Conservation (phyloP, 2,113 vertebrate species). For the Otocyon megalotis region DNA sequence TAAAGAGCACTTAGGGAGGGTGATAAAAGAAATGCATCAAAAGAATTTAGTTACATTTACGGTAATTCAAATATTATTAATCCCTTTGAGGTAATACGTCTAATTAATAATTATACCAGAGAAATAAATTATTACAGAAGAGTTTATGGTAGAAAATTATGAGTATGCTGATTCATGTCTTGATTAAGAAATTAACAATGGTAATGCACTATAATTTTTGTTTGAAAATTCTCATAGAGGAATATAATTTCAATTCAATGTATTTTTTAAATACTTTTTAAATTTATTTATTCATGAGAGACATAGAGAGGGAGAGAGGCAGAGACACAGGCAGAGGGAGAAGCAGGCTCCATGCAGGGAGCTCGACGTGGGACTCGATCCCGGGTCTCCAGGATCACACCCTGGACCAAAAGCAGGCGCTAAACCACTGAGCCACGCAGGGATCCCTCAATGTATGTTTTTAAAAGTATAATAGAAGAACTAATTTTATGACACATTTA, state of each 20-base stretch:
- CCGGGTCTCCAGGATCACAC: too few species aligned
- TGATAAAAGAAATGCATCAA: background rate
- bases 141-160: constrained; percentile 87
- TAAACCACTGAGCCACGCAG: too few species aligned
- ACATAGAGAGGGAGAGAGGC: too few species aligned
- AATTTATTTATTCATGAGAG: too few species aligned
- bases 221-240: constrained; percentile 84
- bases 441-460: constrained; percentile 80
- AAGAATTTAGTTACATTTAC: constrained; percentile 71
- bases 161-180: constrained; percentile 84
- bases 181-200: constrained; percentile 84
- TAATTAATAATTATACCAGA: constrained; percentile 76
- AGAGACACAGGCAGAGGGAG: too few species aligned
- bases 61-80: constrained; percentile 67
- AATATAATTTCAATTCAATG: constrained; percentile 86
- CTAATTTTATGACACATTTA: constrained; percentile 82
- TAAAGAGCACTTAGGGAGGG: background rate
- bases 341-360: too few species aligned
- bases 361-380: too few species aligned
- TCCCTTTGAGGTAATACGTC: constrained; percentile 61
- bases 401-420: too few species aligned
- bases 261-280: constrained; percentile 78
- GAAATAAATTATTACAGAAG: constrained; percentile 85
- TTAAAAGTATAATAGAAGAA: constrained; percentile 84
- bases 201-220: constrained; percentile 79